phyloP scores from a whole-genome alignment of 2,797 vertebrate species.

The Phalanger gymnotis region DNA sequence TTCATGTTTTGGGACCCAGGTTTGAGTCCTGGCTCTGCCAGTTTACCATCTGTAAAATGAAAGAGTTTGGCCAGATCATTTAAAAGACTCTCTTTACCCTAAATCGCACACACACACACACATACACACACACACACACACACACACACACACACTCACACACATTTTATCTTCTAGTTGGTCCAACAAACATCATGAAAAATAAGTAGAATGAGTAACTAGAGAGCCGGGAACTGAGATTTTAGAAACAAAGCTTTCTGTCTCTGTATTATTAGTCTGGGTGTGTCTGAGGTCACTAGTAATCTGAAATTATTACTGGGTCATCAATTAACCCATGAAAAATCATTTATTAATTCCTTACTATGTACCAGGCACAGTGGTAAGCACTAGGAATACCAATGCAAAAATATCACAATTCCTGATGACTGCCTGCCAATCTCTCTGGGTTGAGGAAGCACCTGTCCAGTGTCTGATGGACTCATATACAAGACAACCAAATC shows the following conservation, averaged over 20 bases:
- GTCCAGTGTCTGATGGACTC: not conserved
- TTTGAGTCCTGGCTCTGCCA: not conserved
- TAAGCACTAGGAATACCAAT: not conserved
- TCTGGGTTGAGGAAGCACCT: not conserved
- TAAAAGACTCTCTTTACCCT: not conserved
- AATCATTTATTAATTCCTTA: not conserved
- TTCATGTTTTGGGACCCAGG: not conserved
- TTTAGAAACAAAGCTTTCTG: not conserved
- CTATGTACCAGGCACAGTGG: not conserved
- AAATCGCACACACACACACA: not conserved
- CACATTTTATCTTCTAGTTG: not conserved
- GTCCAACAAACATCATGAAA: not conserved
- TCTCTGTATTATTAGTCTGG: not conserved
- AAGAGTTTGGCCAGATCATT: not conserved
- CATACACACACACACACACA: not conserved
- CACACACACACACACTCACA: not conserved
- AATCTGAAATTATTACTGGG: not conserved
- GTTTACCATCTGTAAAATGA: not conserved
- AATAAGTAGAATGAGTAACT: constrained; percentile 28
- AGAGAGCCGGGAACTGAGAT: not conserved
- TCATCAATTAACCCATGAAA: not conserved
- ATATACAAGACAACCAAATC: not conserved
- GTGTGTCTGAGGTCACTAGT: not conserved
- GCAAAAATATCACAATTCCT: not conserved
- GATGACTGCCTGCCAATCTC: not conserved